Evolutionary conservation across 1,140 invertebrate species (phyloP).

Genomic region (Luehdorfia chinensis): DNA sequence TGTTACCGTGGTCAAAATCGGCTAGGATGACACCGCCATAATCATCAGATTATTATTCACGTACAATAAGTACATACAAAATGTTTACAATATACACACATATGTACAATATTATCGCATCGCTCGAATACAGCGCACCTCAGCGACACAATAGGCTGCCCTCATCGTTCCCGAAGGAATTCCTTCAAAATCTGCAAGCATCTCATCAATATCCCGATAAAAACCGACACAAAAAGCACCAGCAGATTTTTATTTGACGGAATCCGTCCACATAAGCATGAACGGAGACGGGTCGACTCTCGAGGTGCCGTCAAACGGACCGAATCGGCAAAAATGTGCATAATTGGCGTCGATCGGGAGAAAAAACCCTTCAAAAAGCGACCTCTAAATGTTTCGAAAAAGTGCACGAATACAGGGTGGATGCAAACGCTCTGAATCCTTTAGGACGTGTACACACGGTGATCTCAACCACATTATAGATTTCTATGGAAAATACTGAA

Average conservation of each 20-base stretch:
- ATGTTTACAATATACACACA: too few species aligned
- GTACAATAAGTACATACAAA: too few species aligned
- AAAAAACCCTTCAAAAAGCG: slow-evolving; percentile 72
- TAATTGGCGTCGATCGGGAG: slow-evolving; percentile 60
- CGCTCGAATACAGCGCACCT: background rate
- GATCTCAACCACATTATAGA: too few species aligned
- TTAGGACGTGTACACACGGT: background rate
- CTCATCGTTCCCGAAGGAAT: slow-evolving; percentile 35
- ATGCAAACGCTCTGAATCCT: slow-evolving; percentile 2
- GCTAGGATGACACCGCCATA: too few species aligned
- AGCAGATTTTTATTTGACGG: slow-evolving; percentile 70
- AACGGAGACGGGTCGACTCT: slow-evolving; percentile 30
- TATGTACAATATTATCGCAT: too few species aligned
- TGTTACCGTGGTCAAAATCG: too few species aligned
- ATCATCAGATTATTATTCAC: too few species aligned
- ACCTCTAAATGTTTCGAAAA: slow-evolving; percentile 71
- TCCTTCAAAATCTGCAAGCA: slow-evolving; percentile 60
- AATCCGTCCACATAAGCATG: slow-evolving; percentile 63
- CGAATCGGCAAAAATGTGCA: slow-evolving; percentile 72
- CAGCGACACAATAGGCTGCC: slow-evolving; percentile 32
- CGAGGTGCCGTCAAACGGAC: slow-evolving; percentile 56
- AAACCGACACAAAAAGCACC: slow-evolving; percentile 58
- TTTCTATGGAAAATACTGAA: too few species aligned
- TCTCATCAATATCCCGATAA: slow-evolving; percentile 68
- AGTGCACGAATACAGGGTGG: slow-evolving; percentile 63